These are phyloP conservation scores for Orientallactaga bullata DNA, from an alignment of 2,113 vertebrate genomes.

Conservation along the genomic window DNA sequence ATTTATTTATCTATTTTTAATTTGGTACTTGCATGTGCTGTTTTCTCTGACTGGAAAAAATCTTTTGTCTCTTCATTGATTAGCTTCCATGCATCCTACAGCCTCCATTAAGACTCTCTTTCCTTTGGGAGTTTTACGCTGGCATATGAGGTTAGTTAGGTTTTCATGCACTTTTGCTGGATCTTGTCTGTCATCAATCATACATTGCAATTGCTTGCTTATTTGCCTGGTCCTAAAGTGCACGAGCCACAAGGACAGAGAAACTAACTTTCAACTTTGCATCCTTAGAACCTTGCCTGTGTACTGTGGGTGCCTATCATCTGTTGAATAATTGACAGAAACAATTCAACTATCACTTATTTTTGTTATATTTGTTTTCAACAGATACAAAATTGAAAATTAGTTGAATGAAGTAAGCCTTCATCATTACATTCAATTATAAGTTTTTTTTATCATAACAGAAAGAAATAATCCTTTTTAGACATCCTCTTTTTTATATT, in stretches of 20 bases:
- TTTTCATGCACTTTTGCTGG: not conserved
- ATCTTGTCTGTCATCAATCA: not conserved
- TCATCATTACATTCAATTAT: slow-evolving; percentile 37
- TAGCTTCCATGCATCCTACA: not conserved
- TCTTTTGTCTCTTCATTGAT: not conserved
- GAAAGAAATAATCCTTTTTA: slow-evolving; percentile 60
- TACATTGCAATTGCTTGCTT: not conserved
- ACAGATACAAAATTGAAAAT: slow-evolving; percentile 57
- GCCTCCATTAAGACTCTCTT: slow-evolving; percentile 31
- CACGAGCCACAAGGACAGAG: not conserved
- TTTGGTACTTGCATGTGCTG: not conserved
- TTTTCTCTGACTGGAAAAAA: not conserved
- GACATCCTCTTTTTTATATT: slow-evolving; percentile 48
- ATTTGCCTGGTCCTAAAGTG: not conserved
- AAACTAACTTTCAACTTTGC: slow-evolving; percentile 7
- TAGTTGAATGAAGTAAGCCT: slow-evolving; percentile 40
- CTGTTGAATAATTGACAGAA: slow-evolving; percentile 39
- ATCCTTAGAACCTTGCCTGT: slow-evolving; percentile 5
- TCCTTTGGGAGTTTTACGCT: not conserved
- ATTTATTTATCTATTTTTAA: not conserved
- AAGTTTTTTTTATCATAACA: slow-evolving; percentile 30
- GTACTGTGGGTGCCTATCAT: slow-evolving; percentile 1
- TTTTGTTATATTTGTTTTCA: slow-evolving; percentile 54
- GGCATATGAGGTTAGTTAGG: not conserved
- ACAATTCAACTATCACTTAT: slow-evolving; percentile 49